A percentile compares a stretch with the other conserved stretches of the same genome.
Conservation (phyloP, 2,888 invertebrate genomes). For the Nephrotoma flavescens region DNA sequence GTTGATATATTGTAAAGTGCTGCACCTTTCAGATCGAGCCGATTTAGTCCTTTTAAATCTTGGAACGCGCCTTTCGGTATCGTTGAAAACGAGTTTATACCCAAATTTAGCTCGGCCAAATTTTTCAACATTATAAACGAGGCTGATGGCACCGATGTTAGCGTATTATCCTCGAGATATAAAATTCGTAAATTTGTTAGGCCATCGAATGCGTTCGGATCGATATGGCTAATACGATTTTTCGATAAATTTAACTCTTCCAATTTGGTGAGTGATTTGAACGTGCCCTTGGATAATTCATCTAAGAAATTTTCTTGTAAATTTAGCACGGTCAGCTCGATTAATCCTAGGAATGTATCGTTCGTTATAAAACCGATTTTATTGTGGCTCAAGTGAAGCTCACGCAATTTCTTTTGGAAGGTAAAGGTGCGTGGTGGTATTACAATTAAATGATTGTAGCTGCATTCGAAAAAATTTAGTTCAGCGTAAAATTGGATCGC, state of each 20-base stretch:
- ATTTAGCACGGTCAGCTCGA: constrained; percentile 64
- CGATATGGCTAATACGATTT: constrained; percentile 68
- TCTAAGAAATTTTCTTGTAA: constrained; percentile 69
- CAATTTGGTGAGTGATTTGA: constrained; percentile 56
- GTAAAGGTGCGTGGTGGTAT: constrained; percentile 66
- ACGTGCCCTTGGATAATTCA: constrained; percentile 58
- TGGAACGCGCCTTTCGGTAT: constrained; percentile 66
- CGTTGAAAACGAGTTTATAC: constrained; percentile 63
- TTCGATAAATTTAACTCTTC: constrained; percentile 77
- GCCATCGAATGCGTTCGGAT: constrained; percentile 61
- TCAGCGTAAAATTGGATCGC: constrained; percentile 81
- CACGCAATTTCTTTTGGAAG: constrained; percentile 66
- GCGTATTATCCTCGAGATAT: constrained; percentile 70
- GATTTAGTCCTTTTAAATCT: constrained; percentile 57
- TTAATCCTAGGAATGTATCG: constrained; percentile 63
- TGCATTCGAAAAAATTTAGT: constrained; percentile 70
- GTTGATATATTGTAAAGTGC: constrained; percentile 65
- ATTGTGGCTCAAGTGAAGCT: constrained; percentile 70
- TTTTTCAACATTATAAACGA: constrained; percentile 59
- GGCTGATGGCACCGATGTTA: constrained; percentile 59
- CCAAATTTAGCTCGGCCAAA: constrained; percentile 71
- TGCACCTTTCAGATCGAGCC: constrained; percentile 66
- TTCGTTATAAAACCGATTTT: constrained; percentile 69
- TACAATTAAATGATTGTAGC: constrained; percentile 68
- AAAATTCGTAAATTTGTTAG: constrained; percentile 60